These are phyloP conservation scores for Apotomis betuletana DNA, from an alignment of 2,888 invertebrate species.

Conservation along the genomic window DNA sequence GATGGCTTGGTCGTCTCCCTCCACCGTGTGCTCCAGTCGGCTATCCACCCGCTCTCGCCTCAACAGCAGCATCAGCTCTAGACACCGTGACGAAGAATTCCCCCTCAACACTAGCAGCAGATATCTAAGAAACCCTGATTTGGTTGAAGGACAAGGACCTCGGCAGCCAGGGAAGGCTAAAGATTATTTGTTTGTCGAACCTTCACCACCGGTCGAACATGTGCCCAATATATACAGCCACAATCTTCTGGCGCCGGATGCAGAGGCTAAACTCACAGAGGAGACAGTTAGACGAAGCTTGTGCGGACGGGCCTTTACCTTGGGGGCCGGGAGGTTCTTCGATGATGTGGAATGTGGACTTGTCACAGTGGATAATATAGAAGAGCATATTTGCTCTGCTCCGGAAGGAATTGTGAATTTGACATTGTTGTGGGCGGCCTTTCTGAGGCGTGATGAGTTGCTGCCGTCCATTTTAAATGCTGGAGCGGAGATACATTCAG, in stretches of 20 bases:
- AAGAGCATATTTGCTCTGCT: conserved; percentile 83
- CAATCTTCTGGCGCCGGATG: conserved; percentile 86
- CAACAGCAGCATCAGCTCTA: conserved; percentile 75
- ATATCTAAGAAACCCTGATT: conserved; percentile 72
- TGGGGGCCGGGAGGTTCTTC: conserved; percentile 86
- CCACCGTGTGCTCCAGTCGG: conserved; percentile 60
- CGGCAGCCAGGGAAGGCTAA: conserved; percentile 67
- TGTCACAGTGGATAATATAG: conserved; percentile 84
- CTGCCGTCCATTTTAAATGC: conserved; percentile 85
- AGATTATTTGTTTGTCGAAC: conserved; percentile 90
- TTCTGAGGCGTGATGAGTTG: conserved; percentile 88
- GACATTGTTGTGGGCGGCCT: conserved; percentile 88
- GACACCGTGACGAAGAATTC: conserved; percentile 79
- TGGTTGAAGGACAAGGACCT: conserved; percentile 86
- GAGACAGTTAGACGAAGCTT: conserved; percentile 88
- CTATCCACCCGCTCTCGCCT: conserved; percentile 59
- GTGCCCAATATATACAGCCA: conserved; percentile 91
- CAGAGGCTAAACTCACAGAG: conserved; percentile 87
- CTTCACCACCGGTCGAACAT: conserved; percentile 91
- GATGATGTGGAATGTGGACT: conserved; percentile 90
- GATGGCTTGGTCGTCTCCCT: conserved; percentile 80
- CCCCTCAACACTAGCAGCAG: conserved; percentile 78
- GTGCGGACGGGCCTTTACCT: conserved; percentile 87
- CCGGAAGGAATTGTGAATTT: conserved; percentile 88
- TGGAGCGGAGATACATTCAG: conserved; percentile 88